Conservation (phyloP, 1,140 invertebrate species). For the Zophobas morio region DNA sequence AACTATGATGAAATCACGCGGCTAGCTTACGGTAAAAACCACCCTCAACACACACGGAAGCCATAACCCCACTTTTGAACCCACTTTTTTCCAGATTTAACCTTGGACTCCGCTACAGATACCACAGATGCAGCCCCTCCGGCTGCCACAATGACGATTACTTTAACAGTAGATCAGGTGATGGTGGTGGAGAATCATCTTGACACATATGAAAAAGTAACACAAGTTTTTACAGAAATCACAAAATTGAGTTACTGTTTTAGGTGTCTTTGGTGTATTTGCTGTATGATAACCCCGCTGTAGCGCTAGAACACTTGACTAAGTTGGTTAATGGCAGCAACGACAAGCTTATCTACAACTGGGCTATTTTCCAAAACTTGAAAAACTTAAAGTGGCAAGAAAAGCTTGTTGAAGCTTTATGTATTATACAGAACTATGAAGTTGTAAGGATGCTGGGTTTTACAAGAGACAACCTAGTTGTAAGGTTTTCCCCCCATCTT, state of each 20-base stretch:
- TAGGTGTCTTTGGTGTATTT: constrained; percentile 57
- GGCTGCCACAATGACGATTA: constrained; percentile 8
- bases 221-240: no score
- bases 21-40: neutral
- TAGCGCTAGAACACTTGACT: constrained; percentile 49
- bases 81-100: neutral
- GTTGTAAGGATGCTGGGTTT: constrained; percentile 56
- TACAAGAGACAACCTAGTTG: constrained; percentile 49
- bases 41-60: neutral
- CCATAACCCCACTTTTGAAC: constrained; percentile 8
- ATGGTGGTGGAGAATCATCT: constrained; percentile 50
- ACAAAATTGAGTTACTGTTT: no score
- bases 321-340: constrained; percentile 27
- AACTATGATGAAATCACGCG: neutral
- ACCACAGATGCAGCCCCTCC: constrained; percentile 15
- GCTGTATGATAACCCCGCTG: constrained; percentile 52
- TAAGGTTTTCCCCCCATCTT: constrained; percentile 53
- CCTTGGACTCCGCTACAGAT: constrained; percentile 13
- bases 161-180: constrained; percentile 35
- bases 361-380: constrained; percentile 47
- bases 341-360: constrained; percentile 48
- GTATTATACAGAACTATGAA: constrained; percentile 61
- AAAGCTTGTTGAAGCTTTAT: constrained; percentile 60
- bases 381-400: constrained; percentile 51
- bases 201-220: constrained; percentile 51